phyloP scores from a whole-genome alignment of 2,797 vertebrate genomes.

The Hafferia zeledoni region DNA sequence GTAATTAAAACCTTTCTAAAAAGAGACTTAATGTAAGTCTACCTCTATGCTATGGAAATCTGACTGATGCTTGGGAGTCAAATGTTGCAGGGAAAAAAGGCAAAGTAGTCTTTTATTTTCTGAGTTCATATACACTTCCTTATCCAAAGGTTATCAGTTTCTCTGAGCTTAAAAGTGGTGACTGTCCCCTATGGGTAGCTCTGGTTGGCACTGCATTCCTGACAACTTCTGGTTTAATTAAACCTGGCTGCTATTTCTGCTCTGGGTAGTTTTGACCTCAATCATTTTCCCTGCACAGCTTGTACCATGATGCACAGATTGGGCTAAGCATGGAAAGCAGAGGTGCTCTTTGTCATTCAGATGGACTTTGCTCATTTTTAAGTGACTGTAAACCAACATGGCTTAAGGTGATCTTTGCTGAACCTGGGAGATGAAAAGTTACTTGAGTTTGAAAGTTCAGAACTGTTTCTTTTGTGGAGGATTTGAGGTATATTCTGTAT shows the following conservation, averaged over 20 bases:
- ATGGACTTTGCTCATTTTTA: not conserved
- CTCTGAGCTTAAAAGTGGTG: not conserved
- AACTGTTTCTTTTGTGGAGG: not conserved
- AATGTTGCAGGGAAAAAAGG: not conserved
- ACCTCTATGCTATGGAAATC: not conserved
- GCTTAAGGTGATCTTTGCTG: not conserved
- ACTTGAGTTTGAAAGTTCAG: not conserved
- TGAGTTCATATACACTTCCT: not conserved
- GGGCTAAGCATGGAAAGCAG: not conserved
- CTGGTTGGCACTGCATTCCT: not conserved
- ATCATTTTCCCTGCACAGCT: not conserved
- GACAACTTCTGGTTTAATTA: not conserved
- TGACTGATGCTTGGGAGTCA: not conserved
- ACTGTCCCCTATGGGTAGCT: not conserved
- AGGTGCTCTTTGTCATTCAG: not conserved
- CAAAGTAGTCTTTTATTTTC: not conserved
- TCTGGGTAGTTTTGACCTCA: not conserved
- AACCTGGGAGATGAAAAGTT: not conserved
- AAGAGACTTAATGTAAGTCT: not conserved
- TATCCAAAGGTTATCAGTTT: rapidly evolving
- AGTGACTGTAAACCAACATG: not conserved
- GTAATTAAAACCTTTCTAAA: not conserved
- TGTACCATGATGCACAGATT: rapidly evolving
- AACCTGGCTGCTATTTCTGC: not conserved
- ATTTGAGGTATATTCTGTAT: not conserved